Base-by-base conservation (phyloP, 2,113 vertebrate species). In the Gallinago media region DNA sequence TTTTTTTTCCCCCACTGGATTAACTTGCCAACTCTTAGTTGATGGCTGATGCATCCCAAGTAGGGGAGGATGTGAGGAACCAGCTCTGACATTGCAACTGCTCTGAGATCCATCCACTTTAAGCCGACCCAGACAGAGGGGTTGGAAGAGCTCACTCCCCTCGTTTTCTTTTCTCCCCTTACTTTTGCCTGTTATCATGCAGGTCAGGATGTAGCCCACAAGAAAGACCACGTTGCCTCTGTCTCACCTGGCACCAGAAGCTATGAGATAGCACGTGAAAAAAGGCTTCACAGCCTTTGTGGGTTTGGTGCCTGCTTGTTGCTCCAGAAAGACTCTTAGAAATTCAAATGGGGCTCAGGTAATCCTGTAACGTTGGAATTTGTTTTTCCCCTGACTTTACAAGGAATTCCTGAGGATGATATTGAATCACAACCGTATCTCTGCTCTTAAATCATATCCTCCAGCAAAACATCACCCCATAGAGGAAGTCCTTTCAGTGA, bases 391-490 rank as follows among this genome's bases (percentile, higher is more conserved):
- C 76, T 61, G 88, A 55, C 73, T 96, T 94, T 92, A 95, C 85
- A 94, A 96, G 85, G 86, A 81, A 94, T 92, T 96, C 78, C 89
- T 42, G 67, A 67, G 80, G 36, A 73, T 3, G 2, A 72, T 94
- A 87, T 94, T 63, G 83, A 94, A 95, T 94, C 95, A 82, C 78
- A 85, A 63, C 71, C 25, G 1, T 77, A 84, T 84, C 73, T 86
- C 68, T 34, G 29, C 94, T 95, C 86, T 95, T 91, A 84, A 77
- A 91, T 92, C 40, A 92, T 91, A 63, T 96, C 95, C 92, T 92
- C 93, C 46, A 96, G 88, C 88, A 42, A 95, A 93, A 95, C 93
- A 94, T 93, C 92, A 85, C 61, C 90, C 84, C n/a, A 7, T 6
- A 38, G 95, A 96, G 85, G 84, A 92, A 97, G 74, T 73, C 79